Evolutionary conservation across 1,140 invertebrate genomes (phyloP).

Genomic region (Stenopsyche tienmushanensis): DNA sequence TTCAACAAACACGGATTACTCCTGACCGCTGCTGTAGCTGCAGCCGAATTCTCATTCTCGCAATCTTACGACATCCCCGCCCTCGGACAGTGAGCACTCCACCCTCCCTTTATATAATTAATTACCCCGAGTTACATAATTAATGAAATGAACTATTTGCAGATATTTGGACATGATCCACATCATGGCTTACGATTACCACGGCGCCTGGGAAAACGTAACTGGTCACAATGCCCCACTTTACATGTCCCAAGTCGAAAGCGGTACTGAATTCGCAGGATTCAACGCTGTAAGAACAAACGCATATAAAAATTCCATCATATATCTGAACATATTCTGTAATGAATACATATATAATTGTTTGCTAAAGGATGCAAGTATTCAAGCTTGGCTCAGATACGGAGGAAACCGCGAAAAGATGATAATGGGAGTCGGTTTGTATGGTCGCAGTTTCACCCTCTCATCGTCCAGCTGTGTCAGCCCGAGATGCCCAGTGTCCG

Average conservation of each 20-base stretch:
- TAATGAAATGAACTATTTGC: too few species aligned
- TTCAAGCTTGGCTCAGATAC: slow-evolving; percentile 47
- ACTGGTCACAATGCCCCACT: slow-evolving; percentile 63
- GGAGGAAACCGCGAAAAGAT: slow-evolving; percentile 64
- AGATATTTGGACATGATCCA: slow-evolving; percentile 65
- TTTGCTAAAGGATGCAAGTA: too few species aligned
- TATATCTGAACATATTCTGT: too few species aligned
- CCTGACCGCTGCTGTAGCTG: slow-evolving; percentile 64
- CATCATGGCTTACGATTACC: slow-evolving; percentile 73
- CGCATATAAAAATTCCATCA: too few species aligned
- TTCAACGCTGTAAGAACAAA: slow-evolving; percentile 48
- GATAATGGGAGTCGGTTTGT: slow-evolving; percentile 67
- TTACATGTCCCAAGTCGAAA: slow-evolving; percentile 44
- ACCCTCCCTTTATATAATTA: too few species aligned
- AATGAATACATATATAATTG: too few species aligned
- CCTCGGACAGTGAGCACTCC: slow-evolving; percentile 46
- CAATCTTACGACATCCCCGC: slow-evolving; percentile 61
- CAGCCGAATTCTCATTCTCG: slow-evolving; percentile 56
- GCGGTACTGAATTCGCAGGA: slow-evolving; percentile 12
- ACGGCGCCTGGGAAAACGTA: slow-evolving; percentile 61
- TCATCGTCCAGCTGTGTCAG: slow-evolving; percentile 46
- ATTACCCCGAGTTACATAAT: too few species aligned
- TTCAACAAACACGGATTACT: slow-evolving; percentile 57
- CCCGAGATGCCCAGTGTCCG: slow-evolving; percentile 54
- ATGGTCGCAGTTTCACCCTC: slow-evolving; percentile 68